Base-by-base conservation (phyloP, 64 coral and sea anemone species). In the Acropora tenuis region DNA sequence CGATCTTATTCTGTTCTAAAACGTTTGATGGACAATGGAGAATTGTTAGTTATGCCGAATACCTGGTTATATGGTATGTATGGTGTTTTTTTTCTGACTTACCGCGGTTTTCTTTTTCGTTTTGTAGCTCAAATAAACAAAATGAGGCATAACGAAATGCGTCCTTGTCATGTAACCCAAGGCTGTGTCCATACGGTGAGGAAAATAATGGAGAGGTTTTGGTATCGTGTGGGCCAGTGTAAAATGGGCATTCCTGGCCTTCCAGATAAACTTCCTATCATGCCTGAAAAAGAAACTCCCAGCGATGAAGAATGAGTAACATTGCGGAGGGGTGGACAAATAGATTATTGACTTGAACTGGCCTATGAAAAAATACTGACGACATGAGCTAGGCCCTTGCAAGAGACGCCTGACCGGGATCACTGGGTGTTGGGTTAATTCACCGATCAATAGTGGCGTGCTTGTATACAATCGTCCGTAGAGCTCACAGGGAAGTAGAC, bases 111-210 rank as follows among this genome's bases (percentile, higher is more conserved):
- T 43, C 41, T 6, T 47, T 84, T 84, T 59, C 8, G 0, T 20
- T 5, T 85, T 49, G 10, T 71, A 85, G 82, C 9, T 47, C 61
- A 85, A 47, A 71, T 8, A 40, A 47, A 44, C 45, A 85, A 48
- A 47, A 69, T 85, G 43, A 85, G 15, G 82, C 48, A 5, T 30
- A 48, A 68, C 15, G 61, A 71, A 9, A 67, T 48, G 18, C 82
- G 82, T 49, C 43, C 61, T 46, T 85, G 82, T 40, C 43, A 48
- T 43, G 1, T 1, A 6, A 82, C 40, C 12, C 82, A 71, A 47
- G 82, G 82, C 43, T 85, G 82, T 18, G 40, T 85, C 9, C 82
- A 85, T 46, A 85, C 82, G 6, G 61, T 85, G 7, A 65, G 8
- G 18, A 85, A 48, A 69, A 85, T 85, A 85, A 72, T 71, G 82